These are phyloP conservation scores for Chiloscyllium plagiosum DNA, from an alignment of 2,113 vertebrate genomes.

Conservation along the genomic window DNA sequence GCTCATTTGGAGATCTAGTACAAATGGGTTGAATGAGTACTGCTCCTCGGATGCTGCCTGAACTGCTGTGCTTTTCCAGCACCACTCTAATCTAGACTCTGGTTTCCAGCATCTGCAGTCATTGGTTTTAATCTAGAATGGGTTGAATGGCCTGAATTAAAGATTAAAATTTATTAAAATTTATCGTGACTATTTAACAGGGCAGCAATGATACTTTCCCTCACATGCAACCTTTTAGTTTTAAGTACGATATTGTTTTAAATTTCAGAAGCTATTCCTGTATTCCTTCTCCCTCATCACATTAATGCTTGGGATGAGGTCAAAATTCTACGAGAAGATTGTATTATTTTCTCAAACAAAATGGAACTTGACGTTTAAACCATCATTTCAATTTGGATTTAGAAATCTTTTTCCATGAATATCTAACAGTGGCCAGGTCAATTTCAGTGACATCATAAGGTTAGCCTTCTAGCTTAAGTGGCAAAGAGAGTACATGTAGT, in stretches of 20 bases:
- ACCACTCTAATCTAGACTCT: no score
- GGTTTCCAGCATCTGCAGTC: no score
- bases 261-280: neutral
- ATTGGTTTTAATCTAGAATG: no score
- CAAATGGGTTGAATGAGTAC: no score
- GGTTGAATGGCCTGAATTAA: neutral
- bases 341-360: neutral
- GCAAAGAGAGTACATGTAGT: neutral
- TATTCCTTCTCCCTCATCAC: neutral
- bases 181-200: neutral
- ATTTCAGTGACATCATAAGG: neutral
- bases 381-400: neutral
- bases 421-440: neutral
- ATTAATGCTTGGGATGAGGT: neutral
- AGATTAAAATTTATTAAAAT: neutral
- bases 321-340: neutral
- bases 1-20: no score
- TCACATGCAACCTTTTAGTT: neutral
- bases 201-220: neutral
- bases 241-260: neutral
- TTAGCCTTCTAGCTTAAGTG: neutral
- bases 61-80: no score
- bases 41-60: no score
- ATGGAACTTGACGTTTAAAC: neutral
- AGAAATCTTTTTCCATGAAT: neutral